phyloP scores from a whole-genome alignment of 2,888 invertebrate species.

The Erynnis tages region DNA sequence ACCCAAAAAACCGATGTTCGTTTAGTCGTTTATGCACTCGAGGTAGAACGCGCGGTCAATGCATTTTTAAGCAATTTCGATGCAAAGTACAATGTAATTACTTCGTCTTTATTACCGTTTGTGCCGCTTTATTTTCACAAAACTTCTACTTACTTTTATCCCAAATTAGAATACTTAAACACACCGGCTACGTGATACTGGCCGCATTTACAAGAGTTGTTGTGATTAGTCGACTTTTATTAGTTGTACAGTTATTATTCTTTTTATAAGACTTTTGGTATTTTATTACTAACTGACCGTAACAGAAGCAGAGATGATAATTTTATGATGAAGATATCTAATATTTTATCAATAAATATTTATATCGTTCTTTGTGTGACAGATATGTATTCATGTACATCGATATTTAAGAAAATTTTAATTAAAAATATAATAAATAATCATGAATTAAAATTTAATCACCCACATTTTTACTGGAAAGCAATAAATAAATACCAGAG shows the following conservation, averaged over 20 bases:
- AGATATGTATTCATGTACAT: too few relatives aligned
- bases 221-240: background rate
- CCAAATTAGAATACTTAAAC: conserved; percentile 7
- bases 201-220: background rate
- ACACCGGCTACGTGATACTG: background rate
- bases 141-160: background rate
- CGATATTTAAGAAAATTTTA: too few relatives aligned
- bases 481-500: background rate
- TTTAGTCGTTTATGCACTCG: background rate
- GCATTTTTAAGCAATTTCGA: conserved; percentile 6
- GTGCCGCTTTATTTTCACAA: background rate
- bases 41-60: background rate
- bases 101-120: background rate
- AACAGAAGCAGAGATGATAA: too few relatives aligned
- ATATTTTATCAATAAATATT: too few relatives aligned
- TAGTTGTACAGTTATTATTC: background rate
- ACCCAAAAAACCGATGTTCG: too few relatives aligned
- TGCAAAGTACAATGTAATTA: conserved; percentile 11
- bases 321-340: too few relatives aligned
- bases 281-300: too few relatives aligned
- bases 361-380: too few relatives aligned
- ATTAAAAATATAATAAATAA: too few relatives aligned
- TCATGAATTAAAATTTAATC: too few relatives aligned
- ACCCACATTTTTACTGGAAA: too few relatives aligned
- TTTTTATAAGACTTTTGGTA: too few relatives aligned